Evolutionary conservation across 2,113 vertebrate genomes (phyloP), one percentile per base, ranked within the genome.

Genomic region (Solea solea): DNA sequence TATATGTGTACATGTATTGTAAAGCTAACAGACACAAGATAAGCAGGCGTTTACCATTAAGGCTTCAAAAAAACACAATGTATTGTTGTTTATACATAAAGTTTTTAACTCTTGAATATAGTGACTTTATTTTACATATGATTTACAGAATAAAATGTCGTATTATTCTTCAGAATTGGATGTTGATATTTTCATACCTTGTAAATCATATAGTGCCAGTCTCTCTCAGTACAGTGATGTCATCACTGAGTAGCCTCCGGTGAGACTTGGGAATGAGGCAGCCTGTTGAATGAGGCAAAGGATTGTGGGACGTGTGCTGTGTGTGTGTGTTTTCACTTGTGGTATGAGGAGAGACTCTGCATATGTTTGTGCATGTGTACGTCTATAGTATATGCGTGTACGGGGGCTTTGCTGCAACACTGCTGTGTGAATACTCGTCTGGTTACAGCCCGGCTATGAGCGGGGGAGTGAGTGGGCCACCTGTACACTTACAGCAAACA

Each of bases 261-360:
- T 68, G 46, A 80, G 81, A 84, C 51, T 68, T 72, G 69, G 81
- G 88, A 94, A 92, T 91, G 88, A 89, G 91, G 86, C 87, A 85
- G 72, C 76, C 80, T 89, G 83, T 88, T 93, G 87, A 88, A 76
- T 83, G 83, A 92, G 74, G 67, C 69, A 84, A 72, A 75, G 91
- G 81, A 90, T 85, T 85, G 64, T 86, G 87, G 83, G 64, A 61
- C 55, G 65, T 63, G 50, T 73, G 66, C 50, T 78, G 55, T 61
- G 69, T 66, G 69, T 78, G 64, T 86, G 54, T 69, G 76, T 72
- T 73, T 81, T 63, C 72, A 70, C 78, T 46, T 79, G 62, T 83
- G 74, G 68, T 72, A 75, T 67, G 74, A 68, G 61, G 63, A 48
- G 58, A 72, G 64, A 68, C 39, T 45, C 54, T 56, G 61, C 48